A percentile compares a stretch with the other conserved stretches of the same genome.
These are phyloP conservation scores for Amazona ochrocephala DNA, from an alignment of 2,797 vertebrate species.

Conservation along the genomic window DNA sequence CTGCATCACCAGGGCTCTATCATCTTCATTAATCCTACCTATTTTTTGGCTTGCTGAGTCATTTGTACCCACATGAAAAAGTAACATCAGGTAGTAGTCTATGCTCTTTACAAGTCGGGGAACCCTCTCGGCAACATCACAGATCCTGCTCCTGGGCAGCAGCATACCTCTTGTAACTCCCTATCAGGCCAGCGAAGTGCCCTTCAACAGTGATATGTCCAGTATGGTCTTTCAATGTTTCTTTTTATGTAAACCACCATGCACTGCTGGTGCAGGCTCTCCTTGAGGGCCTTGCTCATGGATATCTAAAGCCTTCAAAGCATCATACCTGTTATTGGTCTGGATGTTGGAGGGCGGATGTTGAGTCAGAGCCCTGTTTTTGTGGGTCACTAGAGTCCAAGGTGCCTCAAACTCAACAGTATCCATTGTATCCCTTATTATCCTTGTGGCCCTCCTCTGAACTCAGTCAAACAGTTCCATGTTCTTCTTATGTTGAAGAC, in stretches of 20 bases:
- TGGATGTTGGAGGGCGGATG: background rate
- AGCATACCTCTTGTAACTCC: background rate
- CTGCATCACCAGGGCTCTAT: background rate
- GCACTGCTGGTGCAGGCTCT: background rate
- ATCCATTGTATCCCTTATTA: too few species aligned
- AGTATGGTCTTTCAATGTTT: background rate
- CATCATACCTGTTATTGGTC: background rate
- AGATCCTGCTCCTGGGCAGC: background rate
- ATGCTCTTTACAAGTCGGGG: background rate
- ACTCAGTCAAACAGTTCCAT: too few species aligned
- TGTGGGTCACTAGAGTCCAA: background rate
- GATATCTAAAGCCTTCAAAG: background rate
- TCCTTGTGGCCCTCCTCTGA: too few species aligned
- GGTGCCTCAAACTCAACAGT: background rate
- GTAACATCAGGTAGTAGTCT: background rate
- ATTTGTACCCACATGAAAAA: background rate
- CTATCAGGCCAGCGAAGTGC: background rate
- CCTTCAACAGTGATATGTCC: background rate
- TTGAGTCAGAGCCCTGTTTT: background rate
- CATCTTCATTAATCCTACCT: background rate
- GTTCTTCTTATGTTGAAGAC: too few species aligned
- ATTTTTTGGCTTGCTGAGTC: background rate
- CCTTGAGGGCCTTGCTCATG: background rate
- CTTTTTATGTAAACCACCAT: background rate
- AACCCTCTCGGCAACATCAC: background rate